Evolutionary conservation across 2,888 invertebrate species (phyloP).

Genomic region (Pandemis corylana): DNA sequence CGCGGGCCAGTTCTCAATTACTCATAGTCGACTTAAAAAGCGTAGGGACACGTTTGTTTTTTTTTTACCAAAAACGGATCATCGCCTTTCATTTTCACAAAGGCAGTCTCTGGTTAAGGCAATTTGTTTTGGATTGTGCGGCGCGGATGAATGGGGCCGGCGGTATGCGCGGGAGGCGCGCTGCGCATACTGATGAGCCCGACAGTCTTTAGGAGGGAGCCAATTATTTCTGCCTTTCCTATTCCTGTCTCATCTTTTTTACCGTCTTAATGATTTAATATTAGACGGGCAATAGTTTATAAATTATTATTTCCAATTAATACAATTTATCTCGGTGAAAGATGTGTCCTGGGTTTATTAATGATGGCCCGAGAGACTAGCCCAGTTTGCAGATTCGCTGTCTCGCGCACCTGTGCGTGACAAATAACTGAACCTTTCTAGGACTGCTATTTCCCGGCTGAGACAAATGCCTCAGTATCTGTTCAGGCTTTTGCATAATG

Average conservation of each 20-base stretch:
- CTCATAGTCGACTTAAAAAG: constrained; percentile 62
- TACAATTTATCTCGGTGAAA: constrained; percentile 17
- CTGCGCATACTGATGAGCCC: constrained; percentile 71
- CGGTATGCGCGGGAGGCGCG: constrained; percentile 55
- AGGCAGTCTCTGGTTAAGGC: constrained; percentile 63
- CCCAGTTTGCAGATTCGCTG: constrained; percentile 22
- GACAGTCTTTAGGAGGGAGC: constrained; percentile 50
- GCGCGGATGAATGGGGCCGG: constrained; percentile 68
- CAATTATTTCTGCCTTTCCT: constrained; percentile 64
- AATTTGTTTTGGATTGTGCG: constrained; percentile 75
- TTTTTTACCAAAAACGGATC: constrained; percentile 62
- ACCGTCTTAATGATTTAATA: constrained; percentile 44
- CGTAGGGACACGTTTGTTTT: constrained; percentile 54
- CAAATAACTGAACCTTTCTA: constrained; percentile 21
- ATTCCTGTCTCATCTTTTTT: constrained; percentile 54
- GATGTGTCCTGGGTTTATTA: constrained; percentile 17
- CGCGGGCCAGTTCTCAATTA: constrained; percentile 60
- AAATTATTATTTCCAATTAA: not conserved
- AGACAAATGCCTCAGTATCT: constrained; percentile 25
- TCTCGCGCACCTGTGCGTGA: constrained; percentile 26
- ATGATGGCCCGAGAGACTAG: constrained; percentile 4
- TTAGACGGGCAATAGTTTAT: constrained; percentile 22
- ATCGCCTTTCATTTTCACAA: constrained; percentile 62
- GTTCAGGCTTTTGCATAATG: not conserved
- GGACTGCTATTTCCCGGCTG: constrained; percentile 4